phyloP scores from a whole-genome alignment of 2,888 invertebrate species.

The Poecilobothrus nobilitatus region DNA sequence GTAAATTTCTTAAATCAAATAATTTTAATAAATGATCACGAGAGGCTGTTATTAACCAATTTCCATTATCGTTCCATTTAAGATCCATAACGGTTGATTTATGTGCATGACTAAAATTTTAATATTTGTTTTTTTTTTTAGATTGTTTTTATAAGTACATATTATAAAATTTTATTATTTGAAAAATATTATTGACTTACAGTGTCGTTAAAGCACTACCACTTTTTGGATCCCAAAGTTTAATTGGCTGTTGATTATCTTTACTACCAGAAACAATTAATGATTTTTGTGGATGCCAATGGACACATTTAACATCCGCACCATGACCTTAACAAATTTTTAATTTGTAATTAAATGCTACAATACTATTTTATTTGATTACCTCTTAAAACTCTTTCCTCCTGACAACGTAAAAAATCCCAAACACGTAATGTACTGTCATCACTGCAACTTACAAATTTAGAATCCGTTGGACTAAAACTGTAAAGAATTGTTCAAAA shows the following conservation, averaged over 20 bases:
- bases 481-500: constrained; percentile 46
- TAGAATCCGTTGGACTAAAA: constrained; percentile 98
- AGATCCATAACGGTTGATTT: constrained; percentile 99
- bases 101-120: constrained; percentile 74
- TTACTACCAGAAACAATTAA: constrained; percentile 97
- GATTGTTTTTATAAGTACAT: too few relatives aligned
- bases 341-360: not conserved
- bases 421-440: constrained; percentile 98
- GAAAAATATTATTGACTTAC: constrained; percentile 45
- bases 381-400: constrained; percentile 87
- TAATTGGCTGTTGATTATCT: constrained; percentile 98
- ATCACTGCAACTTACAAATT: constrained; percentile 98
- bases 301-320: constrained; percentile 97
- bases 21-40: constrained; percentile 94
- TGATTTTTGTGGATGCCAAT: constrained; percentile 98
- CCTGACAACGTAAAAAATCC: constrained; percentile 95
- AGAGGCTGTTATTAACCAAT: constrained; percentile 98
- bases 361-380: constrained; percentile 24
- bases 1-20: constrained; percentile 93
- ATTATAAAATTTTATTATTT: too few relatives aligned
- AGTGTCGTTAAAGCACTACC: constrained; percentile 91
- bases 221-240: constrained; percentile 97
- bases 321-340: constrained; percentile 65
- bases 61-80: constrained; percentile 98
- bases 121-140: too few relatives aligned